A percentile compares a stretch with the other conserved stretches of the same genome.
Evolutionary conservation across 2,797 vertebrate species (phyloP).

Genomic region (Coranthus polyacanthus): DNA sequence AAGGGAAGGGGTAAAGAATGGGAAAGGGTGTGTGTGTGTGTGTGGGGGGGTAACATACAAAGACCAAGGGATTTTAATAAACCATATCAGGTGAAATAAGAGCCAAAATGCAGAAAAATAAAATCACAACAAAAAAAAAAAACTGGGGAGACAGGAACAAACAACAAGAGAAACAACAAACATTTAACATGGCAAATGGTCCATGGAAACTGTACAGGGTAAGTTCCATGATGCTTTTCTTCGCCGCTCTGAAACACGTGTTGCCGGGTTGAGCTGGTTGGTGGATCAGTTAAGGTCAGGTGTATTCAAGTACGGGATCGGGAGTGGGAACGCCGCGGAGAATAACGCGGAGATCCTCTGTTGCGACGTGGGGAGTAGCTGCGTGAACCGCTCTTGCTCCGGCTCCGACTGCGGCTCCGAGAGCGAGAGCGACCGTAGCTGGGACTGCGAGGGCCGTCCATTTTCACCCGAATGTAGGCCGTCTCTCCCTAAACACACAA

Average conservation of each 20-base stretch:
- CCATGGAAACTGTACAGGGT: slow-evolving; percentile 44
- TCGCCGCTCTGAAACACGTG: slow-evolving; percentile 50
- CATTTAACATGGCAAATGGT: slow-evolving; percentile 75
- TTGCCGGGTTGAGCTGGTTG: neutral
- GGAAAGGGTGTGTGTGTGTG: too few relatives aligned
- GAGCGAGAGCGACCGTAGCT: slow-evolving; percentile 97
- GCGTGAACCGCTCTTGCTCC: slow-evolving; percentile 96
- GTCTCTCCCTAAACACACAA: slow-evolving; percentile 94
- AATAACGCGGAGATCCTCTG: slow-evolving; percentile 97
- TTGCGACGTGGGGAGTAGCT: slow-evolving; percentile 96
- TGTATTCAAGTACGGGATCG: slow-evolving; percentile 90
- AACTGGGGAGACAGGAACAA: slow-evolving; percentile 27
- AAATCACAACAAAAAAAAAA: slow-evolving; percentile 27
- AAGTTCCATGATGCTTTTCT: slow-evolving; percentile 37
- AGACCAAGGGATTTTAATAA: slow-evolving; percentile 48
- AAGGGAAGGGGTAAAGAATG: slow-evolving; percentile 52
- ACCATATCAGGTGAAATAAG: slow-evolving; percentile 17
- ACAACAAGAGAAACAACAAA: slow-evolving; percentile 78
- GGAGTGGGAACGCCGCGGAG: slow-evolving; percentile 94
- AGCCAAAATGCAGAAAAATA: slow-evolving; percentile 1
- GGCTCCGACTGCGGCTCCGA: slow-evolving; percentile 94
- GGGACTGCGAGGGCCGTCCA: slow-evolving; percentile 96
- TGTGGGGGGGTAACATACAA: too few relatives aligned
- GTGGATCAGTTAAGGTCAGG: slow-evolving; percentile 18
- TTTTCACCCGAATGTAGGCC: slow-evolving; percentile 97